Conservation (phyloP, 2,113 vertebrate species). For the Ifrita kowaldi region DNA sequence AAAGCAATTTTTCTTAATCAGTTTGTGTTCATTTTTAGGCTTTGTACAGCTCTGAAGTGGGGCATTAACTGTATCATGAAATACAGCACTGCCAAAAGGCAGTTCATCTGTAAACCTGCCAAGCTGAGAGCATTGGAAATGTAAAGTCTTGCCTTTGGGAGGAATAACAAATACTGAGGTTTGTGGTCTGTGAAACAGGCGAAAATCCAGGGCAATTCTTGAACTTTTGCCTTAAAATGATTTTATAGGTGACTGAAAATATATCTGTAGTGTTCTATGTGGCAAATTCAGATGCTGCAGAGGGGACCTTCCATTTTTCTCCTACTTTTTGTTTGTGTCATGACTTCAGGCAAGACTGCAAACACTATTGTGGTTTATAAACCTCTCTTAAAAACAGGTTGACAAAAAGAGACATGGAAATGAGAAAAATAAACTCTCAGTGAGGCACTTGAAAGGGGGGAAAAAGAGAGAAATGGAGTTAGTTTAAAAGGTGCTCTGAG, state of each 20-base stretch:
- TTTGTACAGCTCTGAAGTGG: background rate
- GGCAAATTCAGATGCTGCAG: background rate
- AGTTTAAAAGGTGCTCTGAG: background rate
- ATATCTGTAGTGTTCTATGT: background rate
- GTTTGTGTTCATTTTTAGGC: background rate
- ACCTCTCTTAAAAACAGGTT: background rate
- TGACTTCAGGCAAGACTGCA: background rate
- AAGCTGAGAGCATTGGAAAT: background rate
- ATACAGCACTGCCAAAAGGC: background rate
- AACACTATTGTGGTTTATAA: background rate
- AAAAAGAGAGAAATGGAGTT: background rate
- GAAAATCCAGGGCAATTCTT: background rate
- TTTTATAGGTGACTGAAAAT: background rate
- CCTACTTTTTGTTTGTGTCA: background rate
- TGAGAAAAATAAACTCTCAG: background rate
- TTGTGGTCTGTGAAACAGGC: background rate
- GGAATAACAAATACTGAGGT: background rate
- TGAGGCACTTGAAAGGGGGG: background rate
- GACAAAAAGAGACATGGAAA: background rate
- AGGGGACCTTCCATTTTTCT: background rate
- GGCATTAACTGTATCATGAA: background rate
- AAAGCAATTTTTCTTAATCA: background rate
- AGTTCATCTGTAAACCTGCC: background rate
- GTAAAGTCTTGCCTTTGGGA: background rate
- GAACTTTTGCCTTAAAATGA: background rate